phyloP scores from a whole-genome alignment of 2,888 invertebrate genomes.

The Mythimna ferrago region DNA sequence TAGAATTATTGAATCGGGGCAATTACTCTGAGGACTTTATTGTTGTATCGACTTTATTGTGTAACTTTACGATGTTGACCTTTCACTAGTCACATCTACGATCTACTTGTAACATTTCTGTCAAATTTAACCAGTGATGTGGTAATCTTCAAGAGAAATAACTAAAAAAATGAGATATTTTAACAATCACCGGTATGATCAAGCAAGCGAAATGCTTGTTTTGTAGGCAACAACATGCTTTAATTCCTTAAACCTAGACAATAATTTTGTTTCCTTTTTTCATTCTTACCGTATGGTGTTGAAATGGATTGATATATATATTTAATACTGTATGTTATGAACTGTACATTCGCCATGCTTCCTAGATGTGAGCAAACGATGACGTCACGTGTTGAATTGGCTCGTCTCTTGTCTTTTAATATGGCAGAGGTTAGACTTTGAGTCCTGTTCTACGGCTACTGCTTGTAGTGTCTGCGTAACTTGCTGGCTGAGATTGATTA shows the following conservation, averaged over 20 bases:
- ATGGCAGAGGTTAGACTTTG: conserved; percentile 49
- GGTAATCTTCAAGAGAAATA: too few species aligned
- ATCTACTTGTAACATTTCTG: too few species aligned
- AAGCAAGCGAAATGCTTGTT: background rate
- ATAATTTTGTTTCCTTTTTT: conserved; percentile 2
- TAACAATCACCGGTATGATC: background rate
- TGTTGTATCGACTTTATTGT: too few species aligned
- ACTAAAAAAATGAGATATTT: too few species aligned
- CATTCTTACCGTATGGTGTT: conserved; percentile 46
- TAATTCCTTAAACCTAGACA: conserved; percentile 12
- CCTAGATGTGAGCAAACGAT: conserved; percentile 25
- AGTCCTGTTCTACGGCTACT: conserved; percentile 42
- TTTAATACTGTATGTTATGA: conserved; percentile 33
- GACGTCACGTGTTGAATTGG: conserved; percentile 30
- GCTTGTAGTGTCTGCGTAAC: conserved; percentile 43
- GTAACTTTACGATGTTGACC: too few species aligned
- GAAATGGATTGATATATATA: conserved; percentile 30
- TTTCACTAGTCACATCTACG: too few species aligned
- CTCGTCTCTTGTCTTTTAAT: conserved; percentile 33
- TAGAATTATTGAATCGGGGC: too few species aligned
- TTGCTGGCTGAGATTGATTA: conserved; percentile 53
- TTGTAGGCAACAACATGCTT: background rate
- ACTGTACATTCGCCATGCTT: conserved; percentile 23
- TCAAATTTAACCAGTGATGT: too few species aligned
- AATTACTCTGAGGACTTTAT: too few species aligned